Conservation (phyloP, 2,113 vertebrate genomes). For the Myocastor coypus region DNA sequence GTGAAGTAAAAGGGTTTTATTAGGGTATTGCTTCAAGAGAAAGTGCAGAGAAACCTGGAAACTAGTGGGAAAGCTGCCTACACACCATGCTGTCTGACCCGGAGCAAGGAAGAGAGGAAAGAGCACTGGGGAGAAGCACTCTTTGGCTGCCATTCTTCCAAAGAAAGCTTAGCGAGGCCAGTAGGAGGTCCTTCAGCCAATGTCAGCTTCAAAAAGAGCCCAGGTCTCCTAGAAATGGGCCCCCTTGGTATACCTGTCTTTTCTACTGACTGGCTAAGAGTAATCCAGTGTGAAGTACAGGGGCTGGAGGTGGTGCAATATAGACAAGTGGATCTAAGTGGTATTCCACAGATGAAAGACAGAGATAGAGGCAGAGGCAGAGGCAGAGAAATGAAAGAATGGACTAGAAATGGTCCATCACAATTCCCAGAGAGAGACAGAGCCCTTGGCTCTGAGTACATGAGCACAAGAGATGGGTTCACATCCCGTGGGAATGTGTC, state of each 20-base stretch:
- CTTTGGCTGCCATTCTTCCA: background rate
- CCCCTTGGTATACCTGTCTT: background rate
- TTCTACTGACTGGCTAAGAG: background rate
- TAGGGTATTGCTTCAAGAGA: background rate
- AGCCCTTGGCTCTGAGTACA: background rate
- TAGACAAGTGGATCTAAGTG: background rate
- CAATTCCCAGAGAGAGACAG: background rate
- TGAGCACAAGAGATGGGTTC: background rate
- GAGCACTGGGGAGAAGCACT: background rate
- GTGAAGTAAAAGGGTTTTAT: constrained; percentile 12
- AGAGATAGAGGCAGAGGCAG: background rate
- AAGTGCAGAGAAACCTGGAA: background rate
- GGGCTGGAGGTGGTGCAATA: background rate
- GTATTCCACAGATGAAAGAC: too few relatives aligned
- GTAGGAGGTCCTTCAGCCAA: background rate
- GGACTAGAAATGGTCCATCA: background rate
- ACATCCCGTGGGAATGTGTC: background rate
- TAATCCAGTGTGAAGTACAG: background rate
- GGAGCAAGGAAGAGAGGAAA: background rate
- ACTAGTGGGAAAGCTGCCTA: background rate
- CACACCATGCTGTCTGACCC: background rate
- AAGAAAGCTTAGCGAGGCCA: background rate
- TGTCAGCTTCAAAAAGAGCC: background rate
- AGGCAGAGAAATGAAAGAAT: background rate
- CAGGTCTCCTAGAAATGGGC: background rate